Base-by-base conservation (phyloP, 2,113 vertebrate species). In the Antechinus stuartii region DNA sequence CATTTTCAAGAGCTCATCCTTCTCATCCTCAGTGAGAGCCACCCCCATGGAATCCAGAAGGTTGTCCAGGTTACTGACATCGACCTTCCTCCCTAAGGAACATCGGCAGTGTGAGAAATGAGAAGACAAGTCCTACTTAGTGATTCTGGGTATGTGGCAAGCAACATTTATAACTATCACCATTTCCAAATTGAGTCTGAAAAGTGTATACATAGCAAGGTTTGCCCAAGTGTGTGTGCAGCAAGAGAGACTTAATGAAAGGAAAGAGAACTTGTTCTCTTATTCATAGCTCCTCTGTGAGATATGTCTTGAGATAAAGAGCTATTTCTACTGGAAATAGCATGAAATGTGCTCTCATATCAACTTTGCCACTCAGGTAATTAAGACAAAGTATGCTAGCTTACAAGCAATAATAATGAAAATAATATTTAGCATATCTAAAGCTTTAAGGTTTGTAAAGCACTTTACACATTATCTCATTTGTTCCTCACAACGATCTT, bases 1-100 rank as follows among this genome's bases (percentile, higher is more conserved):
- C 0, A 52, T 52, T 91, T 93, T 96, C 95, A 95, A 89, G 30
- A 90, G 90, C 91, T 96, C 93, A 14, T 23, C 26, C 42, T 96
- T 55, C 46, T 96, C 96, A n/a, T 50, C 90, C 0, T 94, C 93
- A 91, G 54, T 91, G 35, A 96, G 61, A 2, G 94, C 93, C 94
- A 95, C 53, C 6, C 91, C 95, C 49, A 11, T 49, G 23, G 90
- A 90, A 7, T 5, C 19, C 56, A 96, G 93, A 47, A 23, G 54
- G 53, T 54, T 95, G 30, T 0, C 3, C 2, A 96, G n/a, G 55
- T 93, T 46, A 52, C 95, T 95, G 93, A 94, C 35, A 55, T 94
- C 93, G 50, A 97, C 42, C 91, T 91, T 94, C 68, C 90, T 95
- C 95, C 94, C 97, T 98, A 91, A 57, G 47, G 55, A 91, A 91